These are phyloP conservation scores for Syrmaticus mikado DNA, from an alignment of 2,113 vertebrate species.

Conservation along the genomic window DNA sequence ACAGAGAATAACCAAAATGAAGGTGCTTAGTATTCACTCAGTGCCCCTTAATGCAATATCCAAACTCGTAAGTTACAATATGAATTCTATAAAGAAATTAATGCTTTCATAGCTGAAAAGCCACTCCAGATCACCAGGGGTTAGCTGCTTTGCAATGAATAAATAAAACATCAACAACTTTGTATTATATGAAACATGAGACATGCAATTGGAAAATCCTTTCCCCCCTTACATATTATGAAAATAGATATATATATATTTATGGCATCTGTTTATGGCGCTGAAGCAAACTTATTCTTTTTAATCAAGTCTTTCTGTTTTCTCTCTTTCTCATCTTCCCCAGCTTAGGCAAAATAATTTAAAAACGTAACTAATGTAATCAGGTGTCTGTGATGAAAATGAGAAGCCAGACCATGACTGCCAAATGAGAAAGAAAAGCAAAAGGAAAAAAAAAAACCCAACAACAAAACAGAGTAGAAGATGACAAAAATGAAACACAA, in stretches of 20 bases:
- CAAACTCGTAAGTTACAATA: background rate
- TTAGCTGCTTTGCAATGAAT: slow-evolving; percentile 12
- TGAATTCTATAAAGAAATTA: background rate
- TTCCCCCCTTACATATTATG: background rate
- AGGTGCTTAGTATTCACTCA: background rate
- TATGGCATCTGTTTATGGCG: background rate
- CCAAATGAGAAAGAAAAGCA: background rate
- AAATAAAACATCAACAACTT: slow-evolving; percentile 50
- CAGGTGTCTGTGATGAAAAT: background rate
- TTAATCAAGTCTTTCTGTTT: slow-evolving; percentile 38
- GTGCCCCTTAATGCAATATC: background rate
- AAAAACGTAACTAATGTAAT: background rate
- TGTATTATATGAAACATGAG: background rate
- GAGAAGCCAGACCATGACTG: background rate
- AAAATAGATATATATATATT: background rate
- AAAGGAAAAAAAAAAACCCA: background rate
- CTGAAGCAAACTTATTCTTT: slow-evolving; percentile 2
- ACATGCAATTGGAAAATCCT: background rate
- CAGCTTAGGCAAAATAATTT: background rate
- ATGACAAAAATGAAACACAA: slow-evolving; percentile 74
- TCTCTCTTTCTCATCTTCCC: background rate
- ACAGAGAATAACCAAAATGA: background rate
- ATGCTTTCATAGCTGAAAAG: slow-evolving; percentile 27
- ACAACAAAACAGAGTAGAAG: background rate
- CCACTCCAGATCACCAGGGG: slow-evolving; percentile 20